These are phyloP conservation scores for Serripes groenlandicus DNA, from an alignment of 2,888 invertebrate species.

Conservation along the genomic window DNA sequence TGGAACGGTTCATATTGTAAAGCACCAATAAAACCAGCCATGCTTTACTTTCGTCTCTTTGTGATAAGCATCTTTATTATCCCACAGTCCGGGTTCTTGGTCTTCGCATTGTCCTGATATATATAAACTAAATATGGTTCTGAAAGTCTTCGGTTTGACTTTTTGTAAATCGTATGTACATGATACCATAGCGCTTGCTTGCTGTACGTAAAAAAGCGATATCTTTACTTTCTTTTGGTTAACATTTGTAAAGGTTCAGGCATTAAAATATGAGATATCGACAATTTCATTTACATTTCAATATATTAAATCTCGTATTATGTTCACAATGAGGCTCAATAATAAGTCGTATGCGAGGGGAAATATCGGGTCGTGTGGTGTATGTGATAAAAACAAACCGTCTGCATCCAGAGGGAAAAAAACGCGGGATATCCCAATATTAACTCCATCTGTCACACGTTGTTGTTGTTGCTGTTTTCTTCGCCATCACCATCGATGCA, in stretches of 20 bases:
- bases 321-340: background rate
- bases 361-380: constrained; percentile 18
- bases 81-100: background rate
- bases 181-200: too few species aligned
- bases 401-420: constrained; percentile 4
- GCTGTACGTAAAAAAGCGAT: too few species aligned
- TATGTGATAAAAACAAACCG: constrained; percentile 2
- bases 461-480: background rate
- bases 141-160: too few species aligned
- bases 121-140: too few species aligned
- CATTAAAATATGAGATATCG: constrained; percentile 15
- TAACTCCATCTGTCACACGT: background rate
- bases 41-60: constrained; percentile 8
- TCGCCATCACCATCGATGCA: too few species aligned
- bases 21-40: constrained; percentile 10
- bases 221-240: too few species aligned
- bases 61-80: constrained; percentile 22
- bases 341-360: constrained; percentile 2
- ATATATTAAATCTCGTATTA: background rate
- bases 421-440: constrained; percentile 27
- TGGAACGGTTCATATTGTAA: too few species aligned
- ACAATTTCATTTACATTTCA: constrained; percentile 15
- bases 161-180: too few species aligned
- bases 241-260: background rate
- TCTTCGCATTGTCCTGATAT: background rate